phyloP scores from a whole-genome alignment of 2,113 vertebrate genomes.

The Dasypus novemcinctus region DNA sequence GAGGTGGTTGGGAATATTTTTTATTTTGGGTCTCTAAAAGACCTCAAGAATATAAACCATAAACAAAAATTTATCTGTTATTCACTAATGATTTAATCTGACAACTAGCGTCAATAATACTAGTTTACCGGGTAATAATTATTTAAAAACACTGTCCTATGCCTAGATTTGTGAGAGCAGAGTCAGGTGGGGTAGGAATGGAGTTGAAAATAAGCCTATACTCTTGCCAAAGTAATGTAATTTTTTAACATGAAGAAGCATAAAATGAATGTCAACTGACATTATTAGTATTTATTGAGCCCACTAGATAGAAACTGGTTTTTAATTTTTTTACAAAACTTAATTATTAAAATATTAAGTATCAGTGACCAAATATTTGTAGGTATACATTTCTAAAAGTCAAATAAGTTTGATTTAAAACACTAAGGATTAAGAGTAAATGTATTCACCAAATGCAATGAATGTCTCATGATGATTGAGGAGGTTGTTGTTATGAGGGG shows the following conservation, averaged over 20 bases:
- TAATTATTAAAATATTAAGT: not conserved
- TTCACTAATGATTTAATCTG: not conserved
- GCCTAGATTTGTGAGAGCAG: not conserved
- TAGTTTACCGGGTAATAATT: not conserved
- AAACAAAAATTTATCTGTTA: not conserved
- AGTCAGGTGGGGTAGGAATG: not conserved
- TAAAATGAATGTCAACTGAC: not conserved
- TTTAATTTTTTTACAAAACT: not conserved
- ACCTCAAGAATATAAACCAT: not conserved
- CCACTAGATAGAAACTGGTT: not conserved
- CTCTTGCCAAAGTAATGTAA: not conserved
- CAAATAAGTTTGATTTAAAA: not conserved
- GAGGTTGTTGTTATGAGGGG: no score
- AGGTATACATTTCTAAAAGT: not conserved
- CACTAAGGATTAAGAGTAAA: not conserved
- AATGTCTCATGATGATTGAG: no score
- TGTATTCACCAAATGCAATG: no score
- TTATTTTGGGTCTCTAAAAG: not conserved
- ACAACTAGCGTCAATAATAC: not conserved
- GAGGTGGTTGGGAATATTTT: not conserved
- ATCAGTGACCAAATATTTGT: not conserved
- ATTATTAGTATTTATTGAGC: not conserved
- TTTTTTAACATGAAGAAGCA: not conserved
- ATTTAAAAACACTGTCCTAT: not conserved
- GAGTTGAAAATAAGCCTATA: not conserved